Percentiles rank a stretch among this genome's conserved stretches.
Conservation (phyloP, 2,797 vertebrate genomes). For the Pseudocheirus occidentalis region DNA sequence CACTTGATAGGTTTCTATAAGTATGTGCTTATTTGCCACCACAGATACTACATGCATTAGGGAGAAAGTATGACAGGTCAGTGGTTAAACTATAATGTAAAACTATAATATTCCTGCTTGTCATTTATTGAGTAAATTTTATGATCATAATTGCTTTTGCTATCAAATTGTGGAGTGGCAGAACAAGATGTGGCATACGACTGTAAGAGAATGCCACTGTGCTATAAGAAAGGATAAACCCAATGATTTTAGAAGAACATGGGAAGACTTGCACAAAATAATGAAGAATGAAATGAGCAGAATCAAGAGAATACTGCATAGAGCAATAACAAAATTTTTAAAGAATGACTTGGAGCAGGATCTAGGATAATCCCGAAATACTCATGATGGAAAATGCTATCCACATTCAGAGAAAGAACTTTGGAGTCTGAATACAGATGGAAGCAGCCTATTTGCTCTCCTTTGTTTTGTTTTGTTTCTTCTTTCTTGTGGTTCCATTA, state of each 20-base stretch:
- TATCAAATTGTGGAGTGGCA: neutral
- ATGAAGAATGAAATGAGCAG: neutral
- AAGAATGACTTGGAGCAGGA: neutral
- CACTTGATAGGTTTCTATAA: neutral
- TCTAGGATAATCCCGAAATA: too few species aligned
- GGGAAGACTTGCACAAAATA: neutral
- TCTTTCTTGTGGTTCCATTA: too few species aligned
- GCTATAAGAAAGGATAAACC: neutral
- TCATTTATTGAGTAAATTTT: neutral
- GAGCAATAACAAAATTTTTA: neutral
- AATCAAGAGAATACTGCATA: neutral
- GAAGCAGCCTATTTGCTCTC: too few species aligned
- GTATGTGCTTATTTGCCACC: neutral
- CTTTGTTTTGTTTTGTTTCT: too few species aligned
- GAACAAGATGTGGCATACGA: neutral
- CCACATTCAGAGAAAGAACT: too few species aligned
- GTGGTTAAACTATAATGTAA: neutral
- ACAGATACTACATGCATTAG: neutral
- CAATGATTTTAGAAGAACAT: neutral
- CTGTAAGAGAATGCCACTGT: neutral
- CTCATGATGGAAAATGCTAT: too few species aligned
- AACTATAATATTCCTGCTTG: neutral
- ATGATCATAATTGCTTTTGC: neutral
- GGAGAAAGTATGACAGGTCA: neutral
- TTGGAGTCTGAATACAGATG: too few species aligned